Evolutionary conservation across 2,797 vertebrate species (phyloP), one percentile per base, ranked within the genome.

Genomic region (Hipposideros larvatus): DNA sequence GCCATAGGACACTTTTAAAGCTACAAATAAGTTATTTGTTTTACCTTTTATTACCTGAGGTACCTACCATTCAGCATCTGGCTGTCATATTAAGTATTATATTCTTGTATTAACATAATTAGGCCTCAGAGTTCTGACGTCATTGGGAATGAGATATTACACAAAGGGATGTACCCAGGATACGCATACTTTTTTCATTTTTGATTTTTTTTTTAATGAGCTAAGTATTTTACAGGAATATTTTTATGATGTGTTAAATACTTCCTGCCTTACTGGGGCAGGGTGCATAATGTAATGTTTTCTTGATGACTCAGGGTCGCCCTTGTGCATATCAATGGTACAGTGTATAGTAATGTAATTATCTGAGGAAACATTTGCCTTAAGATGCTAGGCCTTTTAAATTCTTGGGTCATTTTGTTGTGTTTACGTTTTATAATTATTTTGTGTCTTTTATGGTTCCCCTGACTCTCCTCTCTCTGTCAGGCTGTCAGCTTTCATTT

Each of bases 401-500:
- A 82, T 73, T 95, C n/a, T 86, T 82, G n/a, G 43, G 18, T 95
- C 28, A 78, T 22, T 80, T 66, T 48, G 53, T 61, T 82, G 66
- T 77, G 48, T 77, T 92, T 92, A 51, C 55, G 70, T 77, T 87
- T 73, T 53, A 91, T n/a, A 82, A 65, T 88, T 59, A 82, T 37
- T 87, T 79, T 95, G 43, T 96, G 26, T 77, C 26, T 88, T 86
- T 93, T 74, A 88, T 0, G 2, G 77, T 86, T 90, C 43, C 59
- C 59, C 74, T 43, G 41, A 63, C 41, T 71, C 71, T n/a, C 1
- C 59, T 18, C 68, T 94, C 5, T 74, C 84, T 43, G 16, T 63
- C 79, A 78, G 37, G 37, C 91, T 95, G 57, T 95, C 83, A 97
- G 71, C 41, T 94, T 34, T 91, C 79, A 87, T 96, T 97, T 96